Conservation (phyloP, 2,113 vertebrate genomes). For the Hymenochirus boettgeri region DNA sequence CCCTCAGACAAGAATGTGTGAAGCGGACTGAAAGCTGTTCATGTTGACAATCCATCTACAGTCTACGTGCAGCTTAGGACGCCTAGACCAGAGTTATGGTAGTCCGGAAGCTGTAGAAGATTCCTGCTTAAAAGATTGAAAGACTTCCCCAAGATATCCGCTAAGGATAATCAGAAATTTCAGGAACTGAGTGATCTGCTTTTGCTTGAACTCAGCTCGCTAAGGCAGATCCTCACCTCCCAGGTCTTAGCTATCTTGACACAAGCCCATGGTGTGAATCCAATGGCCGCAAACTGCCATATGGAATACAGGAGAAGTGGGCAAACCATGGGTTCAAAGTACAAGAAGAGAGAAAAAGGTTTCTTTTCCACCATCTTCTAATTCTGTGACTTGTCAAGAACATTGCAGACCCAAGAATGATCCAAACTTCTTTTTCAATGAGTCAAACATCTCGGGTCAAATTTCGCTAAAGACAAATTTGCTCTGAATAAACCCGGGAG, state of each 20-base stretch:
- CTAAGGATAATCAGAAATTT: slow-evolving; percentile 7
- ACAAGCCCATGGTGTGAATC: slow-evolving; percentile 36
- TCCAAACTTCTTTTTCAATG: too few species aligned
- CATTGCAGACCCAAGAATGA: slow-evolving; percentile 17
- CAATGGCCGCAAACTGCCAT: slow-evolving; percentile 26
- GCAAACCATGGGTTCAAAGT: slow-evolving; percentile 3
- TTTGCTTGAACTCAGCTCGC: not conserved
- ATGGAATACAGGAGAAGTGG: slow-evolving; percentile 33
- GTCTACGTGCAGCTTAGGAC: not conserved
- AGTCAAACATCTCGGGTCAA: not conserved
- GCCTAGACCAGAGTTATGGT: not conserved
- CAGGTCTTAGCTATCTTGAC: slow-evolving; percentile 26
- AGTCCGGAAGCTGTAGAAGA: too few species aligned
- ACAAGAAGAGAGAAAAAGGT: slow-evolving; percentile 23
- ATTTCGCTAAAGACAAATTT: not conserved
- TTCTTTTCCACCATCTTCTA: slow-evolving; percentile 17
- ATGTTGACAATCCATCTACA: slow-evolving; percentile 24
- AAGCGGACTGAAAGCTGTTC: slow-evolving; percentile 30
- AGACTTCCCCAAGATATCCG: not conserved
- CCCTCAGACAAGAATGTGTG: slow-evolving; percentile 38
- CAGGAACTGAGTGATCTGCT: too few species aligned
- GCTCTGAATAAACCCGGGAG: too few species aligned
- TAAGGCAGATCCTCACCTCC: not conserved
- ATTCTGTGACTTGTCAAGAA: slow-evolving; percentile 5
- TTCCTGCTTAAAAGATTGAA: not conserved